Base-by-base conservation (phyloP, 2,797 vertebrate species). In the Schizopygopsis malacanthus region DNA sequence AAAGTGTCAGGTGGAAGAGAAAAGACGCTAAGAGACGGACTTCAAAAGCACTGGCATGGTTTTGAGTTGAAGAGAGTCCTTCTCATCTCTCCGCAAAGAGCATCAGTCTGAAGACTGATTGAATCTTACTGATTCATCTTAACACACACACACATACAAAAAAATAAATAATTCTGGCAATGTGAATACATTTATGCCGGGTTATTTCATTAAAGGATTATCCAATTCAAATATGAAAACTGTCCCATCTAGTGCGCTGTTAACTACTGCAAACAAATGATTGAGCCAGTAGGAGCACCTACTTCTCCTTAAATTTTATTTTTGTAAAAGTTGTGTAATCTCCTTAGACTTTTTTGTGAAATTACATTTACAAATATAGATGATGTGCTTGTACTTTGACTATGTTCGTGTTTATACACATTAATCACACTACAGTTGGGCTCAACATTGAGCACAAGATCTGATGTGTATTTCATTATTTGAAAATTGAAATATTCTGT, bases 1-100 rank as follows among this genome's bases (percentile, higher is more conserved):
- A 50, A 83, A 63, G 41, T 83, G 81, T 75, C 70, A 75, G 70
- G 70, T 61, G 69, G 52, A 75, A 50, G 28, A 65, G 56, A 76
- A 83, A 76, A 63, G 39, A 76, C 12, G 18, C 43, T n/a, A 75
- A 47, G n/a, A 78, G 67, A 72, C 52, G 9, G 56, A 73, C 71
- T 75, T 75, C 70, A 83, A 75, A 83, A 75, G 56, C 56, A 22
- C 4, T n/a, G 25, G 18, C 8, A 59, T 63, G 56, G 82, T 65
- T 83, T 39, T 47, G 52, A 75, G 54, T 73, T 61, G 33, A 50
- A 67, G 45, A 39, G 39, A 47, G 65, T 82, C 69, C 33, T 67
- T 50, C 75, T 50, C 59, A 59, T 79, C 45, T 83, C 16, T 77
- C 73, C 71, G 28, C 81, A 47, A 63, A 59, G 33, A 50, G 47